Evolutionary conservation across 2,888 invertebrate genomes (phyloP).

Genomic region (Rhagonycha fulva): DNA sequence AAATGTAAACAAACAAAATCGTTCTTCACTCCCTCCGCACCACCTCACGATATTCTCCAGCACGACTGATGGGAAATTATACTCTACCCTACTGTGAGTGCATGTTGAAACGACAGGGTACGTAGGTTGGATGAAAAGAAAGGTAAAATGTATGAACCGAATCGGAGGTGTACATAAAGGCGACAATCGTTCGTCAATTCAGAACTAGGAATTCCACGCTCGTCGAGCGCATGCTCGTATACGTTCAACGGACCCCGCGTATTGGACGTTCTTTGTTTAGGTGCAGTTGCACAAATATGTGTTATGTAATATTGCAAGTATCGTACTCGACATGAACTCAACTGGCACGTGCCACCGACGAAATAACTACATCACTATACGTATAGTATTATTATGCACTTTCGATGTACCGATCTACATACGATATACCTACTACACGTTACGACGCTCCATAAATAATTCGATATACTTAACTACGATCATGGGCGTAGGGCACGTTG

Average conservation of each 20-base stretch:
- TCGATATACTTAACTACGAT: not conserved
- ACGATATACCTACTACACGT: not conserved
- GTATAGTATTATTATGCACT: not conserved
- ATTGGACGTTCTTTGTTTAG: constrained; percentile 48
- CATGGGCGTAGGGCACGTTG: not conserved
- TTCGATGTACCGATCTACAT: not conserved
- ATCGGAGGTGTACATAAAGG: constrained; percentile 37
- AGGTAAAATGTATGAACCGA: constrained; percentile 23
- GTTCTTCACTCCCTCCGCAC: constrained; percentile 42
- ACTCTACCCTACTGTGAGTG: constrained; percentile 49
- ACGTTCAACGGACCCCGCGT: constrained; percentile 31
- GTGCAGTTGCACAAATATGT: constrained; percentile 49
- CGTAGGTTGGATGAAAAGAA: constrained; percentile 27
- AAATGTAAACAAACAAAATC: constrained; percentile 54
- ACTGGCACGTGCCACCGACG: constrained; percentile 12
- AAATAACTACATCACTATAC: not conserved
- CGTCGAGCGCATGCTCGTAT: constrained; percentile 36
- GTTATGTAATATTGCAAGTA: constrained; percentile 45
- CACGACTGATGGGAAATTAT: constrained; percentile 51
- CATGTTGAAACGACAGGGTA: constrained; percentile 40
- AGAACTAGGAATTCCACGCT: constrained; percentile 22
- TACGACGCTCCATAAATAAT: not conserved
- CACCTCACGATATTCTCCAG: constrained; percentile 46
- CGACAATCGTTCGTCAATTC: constrained; percentile 54
- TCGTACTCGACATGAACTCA: constrained; percentile 1